Evolutionary conservation across 2,797 vertebrate genomes (phyloP), one percentile per base, ranked within the genome.

Genomic region (Varecia variegata): DNA sequence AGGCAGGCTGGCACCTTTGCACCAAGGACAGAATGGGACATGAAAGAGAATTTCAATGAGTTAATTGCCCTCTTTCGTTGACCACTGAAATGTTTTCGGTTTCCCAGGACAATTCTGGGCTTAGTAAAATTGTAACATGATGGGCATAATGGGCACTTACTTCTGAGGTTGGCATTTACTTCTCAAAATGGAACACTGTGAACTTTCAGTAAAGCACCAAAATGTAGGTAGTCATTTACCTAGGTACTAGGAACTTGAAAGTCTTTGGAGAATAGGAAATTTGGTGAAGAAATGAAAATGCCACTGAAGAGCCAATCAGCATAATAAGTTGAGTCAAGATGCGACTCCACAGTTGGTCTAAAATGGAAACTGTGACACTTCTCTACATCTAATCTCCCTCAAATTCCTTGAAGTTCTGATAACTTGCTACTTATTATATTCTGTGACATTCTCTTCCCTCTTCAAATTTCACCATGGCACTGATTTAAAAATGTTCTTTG

Each of bases 261-360:
- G 32, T 60, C 47, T 95, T 65, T 68, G 40, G 93, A 90, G 47
- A 92, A 82, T 0, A 76, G 67, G 7, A 93, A 90, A 94, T 82
- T 88, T 43, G 25, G 43, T 50, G 21, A 92, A 93, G 80, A 94
- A 92, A 88, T 67, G 60, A 95, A 95, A 74, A 79, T 11, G 70
- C 47, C 45, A 45, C 18, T 79, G 40, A 91, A 77, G 73, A 79
- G 32, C 62, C 40, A 86, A 62, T 81, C 47, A 65, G 14, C 62
- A 58, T 52, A 94, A 96, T 84, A 32, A 74, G 73, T 13, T 88
- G 50, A 47, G 25, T 94, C 27, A 90, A 87, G 87, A 96, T 79
- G 80, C n/a, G 80, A 92, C n/a, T 87, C 54, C 60, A 45, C 60
- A 85, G 82, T 38, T 77, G 30, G 30, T 47, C 76, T 71, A 65